Evolutionary conservation across 1,140 invertebrate genomes (phyloP).

Genomic region (Megathymus violae): DNA sequence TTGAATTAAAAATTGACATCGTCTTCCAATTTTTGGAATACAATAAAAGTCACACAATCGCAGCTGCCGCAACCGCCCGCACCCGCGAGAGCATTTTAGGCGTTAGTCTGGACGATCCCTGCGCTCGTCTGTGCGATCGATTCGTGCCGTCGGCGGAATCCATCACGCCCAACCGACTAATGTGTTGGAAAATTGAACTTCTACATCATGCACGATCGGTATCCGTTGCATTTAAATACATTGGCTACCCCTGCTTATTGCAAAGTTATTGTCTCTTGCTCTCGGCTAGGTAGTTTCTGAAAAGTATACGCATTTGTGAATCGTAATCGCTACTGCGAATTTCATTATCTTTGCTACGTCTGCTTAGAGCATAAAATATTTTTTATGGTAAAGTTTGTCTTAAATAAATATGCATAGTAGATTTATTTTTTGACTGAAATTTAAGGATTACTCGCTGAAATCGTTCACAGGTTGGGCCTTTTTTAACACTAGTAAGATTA

Average conservation of each 20-base stretch:
- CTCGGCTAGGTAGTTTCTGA: background rate
- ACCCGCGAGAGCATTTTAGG: background rate
- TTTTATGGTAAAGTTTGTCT: too few species aligned
- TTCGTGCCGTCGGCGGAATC: conserved; percentile 3
- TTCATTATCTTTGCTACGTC: too few species aligned
- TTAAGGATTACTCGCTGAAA: too few species aligned
- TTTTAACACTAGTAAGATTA: too few species aligned
- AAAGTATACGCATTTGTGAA: background rate
- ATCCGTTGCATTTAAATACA: conserved; percentile 2
- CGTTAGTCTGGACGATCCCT: background rate
- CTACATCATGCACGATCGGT: conserved; percentile 3
- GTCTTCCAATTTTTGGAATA: too few species aligned
- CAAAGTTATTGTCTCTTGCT: background rate
- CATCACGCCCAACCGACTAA: conserved; percentile 11
- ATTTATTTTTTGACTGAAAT: too few species aligned
- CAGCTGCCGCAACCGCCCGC: too few species aligned
- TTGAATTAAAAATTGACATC: too few species aligned
- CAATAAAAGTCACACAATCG: too few species aligned
- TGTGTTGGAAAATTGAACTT: conserved; percentile 13
- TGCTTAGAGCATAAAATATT: too few species aligned
- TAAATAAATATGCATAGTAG: too few species aligned
- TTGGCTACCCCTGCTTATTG: background rate
- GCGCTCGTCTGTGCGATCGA: conserved; percentile 1
- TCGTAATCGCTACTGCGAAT: background rate
- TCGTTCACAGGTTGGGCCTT: too few species aligned